These are phyloP conservation scores for Azorinus chamasolen DNA, from an alignment of 2,888 invertebrate genomes.

Conservation along the genomic window DNA sequence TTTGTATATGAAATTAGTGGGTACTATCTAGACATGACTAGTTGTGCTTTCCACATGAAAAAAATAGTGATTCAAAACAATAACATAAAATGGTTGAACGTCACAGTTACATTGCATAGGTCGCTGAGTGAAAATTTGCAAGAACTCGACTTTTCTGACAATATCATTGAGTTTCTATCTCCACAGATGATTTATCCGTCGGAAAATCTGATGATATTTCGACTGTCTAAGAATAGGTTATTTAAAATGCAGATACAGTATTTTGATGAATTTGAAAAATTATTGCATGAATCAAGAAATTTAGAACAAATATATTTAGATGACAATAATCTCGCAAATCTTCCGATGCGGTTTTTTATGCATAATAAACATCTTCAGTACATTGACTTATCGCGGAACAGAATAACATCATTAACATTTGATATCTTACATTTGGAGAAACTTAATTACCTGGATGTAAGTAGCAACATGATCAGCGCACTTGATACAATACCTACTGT, in stretches of 20 bases:
- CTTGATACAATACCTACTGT: background rate
- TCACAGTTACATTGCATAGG: constrained; percentile 2
- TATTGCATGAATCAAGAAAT: background rate
- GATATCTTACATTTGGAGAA: constrained; percentile 9
- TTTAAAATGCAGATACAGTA: constrained; percentile 1
- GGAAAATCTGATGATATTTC: constrained; percentile 2
- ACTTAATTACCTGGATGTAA: constrained; percentile 11
- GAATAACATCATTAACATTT: constrained; percentile 1
- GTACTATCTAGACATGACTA: background rate
- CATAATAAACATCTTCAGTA: constrained; percentile 7
- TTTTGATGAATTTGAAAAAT: constrained; percentile 1
- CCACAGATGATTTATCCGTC: constrained; percentile 3
- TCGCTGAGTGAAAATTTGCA: background rate
- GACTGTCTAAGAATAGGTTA: constrained; percentile 10
- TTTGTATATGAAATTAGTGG: background rate
- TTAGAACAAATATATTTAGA: constrained; percentile 9
- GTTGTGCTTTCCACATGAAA: constrained; percentile 3
- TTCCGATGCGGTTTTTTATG: constrained; percentile 11
- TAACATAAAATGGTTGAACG: constrained; percentile 12
- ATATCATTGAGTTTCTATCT: constrained; percentile 18
- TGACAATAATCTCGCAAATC: constrained; percentile 4
- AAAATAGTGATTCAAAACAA: constrained; percentile 11
- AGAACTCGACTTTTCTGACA: constrained; percentile 24
- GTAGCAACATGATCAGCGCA: constrained; percentile 4
- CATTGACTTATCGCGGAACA: constrained; percentile 15